Evolutionary conservation across 2,113 vertebrate genomes (phyloP).

Genomic region (Callipepla squamata): DNA sequence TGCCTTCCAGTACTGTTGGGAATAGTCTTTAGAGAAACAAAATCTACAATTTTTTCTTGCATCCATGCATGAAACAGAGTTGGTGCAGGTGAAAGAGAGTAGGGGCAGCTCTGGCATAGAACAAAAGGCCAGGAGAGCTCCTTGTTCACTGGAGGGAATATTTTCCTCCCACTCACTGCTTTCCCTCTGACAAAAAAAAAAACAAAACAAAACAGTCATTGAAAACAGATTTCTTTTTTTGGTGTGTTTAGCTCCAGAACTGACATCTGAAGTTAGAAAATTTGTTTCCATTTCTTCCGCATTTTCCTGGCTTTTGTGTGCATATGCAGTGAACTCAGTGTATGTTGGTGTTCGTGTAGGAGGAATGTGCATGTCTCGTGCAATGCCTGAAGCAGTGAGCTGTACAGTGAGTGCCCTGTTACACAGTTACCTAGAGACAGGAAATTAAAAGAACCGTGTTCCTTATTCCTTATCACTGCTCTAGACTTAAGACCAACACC

Average conservation of each 20-base stretch:
- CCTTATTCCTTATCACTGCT: not conserved
- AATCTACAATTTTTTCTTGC: not conserved
- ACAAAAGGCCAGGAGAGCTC: not conserved
- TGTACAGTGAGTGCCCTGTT: not conserved
- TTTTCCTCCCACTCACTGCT: not conserved
- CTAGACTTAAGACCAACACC: not conserved
- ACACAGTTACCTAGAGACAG: constrained; percentile 28
- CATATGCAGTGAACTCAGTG: not conserved
- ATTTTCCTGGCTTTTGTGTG: not conserved
- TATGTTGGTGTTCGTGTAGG: not conserved
- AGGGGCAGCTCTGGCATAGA: not conserved
- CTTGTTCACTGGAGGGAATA: not conserved
- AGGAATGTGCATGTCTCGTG: not conserved
- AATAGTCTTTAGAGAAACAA: not conserved
- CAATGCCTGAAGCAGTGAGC: not conserved
- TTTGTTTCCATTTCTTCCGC: not conserved
- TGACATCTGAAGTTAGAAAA: not conserved
- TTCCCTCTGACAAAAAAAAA: not conserved
- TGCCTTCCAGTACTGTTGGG: not conserved
- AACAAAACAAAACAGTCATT: no score
- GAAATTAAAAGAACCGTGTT: not conserved
- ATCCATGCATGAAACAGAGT: not conserved
- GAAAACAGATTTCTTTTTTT: rapidly evolving
- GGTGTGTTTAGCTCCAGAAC: not conserved
- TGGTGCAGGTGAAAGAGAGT: not conserved